Evolutionary conservation across 2,888 invertebrate genomes (phyloP).

Genomic region (Lasioglossum zephyrum): DNA sequence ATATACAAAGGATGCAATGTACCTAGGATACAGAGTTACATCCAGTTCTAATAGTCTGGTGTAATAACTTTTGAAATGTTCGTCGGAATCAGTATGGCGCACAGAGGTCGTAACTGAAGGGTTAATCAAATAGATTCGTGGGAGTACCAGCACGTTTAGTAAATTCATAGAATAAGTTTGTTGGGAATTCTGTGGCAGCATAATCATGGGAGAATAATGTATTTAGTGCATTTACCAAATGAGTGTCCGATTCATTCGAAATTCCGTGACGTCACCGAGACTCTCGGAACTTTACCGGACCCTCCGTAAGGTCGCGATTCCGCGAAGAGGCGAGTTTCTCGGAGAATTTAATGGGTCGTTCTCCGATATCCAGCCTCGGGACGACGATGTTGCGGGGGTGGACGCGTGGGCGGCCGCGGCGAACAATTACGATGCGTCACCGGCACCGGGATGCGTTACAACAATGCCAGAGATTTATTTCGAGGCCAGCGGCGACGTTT

Average conservation of each 20-base stretch:
- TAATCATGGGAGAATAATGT: no score
- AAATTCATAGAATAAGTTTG: neutral
- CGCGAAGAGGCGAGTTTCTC: conserved; percentile 9
- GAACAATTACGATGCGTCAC: conserved; percentile 52
- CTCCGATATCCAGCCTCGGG: conserved; percentile 27
- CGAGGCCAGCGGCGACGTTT: conserved; percentile 31
- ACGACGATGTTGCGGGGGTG: conserved; percentile 11
- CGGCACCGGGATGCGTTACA: conserved; percentile 20
- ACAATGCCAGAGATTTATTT: conserved; percentile 38
- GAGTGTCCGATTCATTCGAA: no score
- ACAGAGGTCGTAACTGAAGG: neutral
- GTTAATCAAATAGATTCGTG: neutral
- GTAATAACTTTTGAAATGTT: neutral
- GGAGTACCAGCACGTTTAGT: neutral
- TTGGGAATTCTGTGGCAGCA: neutral
- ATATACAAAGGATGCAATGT: neutral
- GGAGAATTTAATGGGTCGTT: conserved; percentile 43
- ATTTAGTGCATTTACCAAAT: no score
- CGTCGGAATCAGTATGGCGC: neutral
- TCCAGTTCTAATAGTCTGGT: neutral
- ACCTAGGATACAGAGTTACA: neutral
- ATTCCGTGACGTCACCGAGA: no score
- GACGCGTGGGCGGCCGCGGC: conserved; percentile 35
- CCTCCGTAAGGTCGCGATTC: no score
- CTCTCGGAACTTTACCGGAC: no score